phyloP scores from a whole-genome alignment of 1,140 invertebrate species.

The Caerostris darwini region DNA sequence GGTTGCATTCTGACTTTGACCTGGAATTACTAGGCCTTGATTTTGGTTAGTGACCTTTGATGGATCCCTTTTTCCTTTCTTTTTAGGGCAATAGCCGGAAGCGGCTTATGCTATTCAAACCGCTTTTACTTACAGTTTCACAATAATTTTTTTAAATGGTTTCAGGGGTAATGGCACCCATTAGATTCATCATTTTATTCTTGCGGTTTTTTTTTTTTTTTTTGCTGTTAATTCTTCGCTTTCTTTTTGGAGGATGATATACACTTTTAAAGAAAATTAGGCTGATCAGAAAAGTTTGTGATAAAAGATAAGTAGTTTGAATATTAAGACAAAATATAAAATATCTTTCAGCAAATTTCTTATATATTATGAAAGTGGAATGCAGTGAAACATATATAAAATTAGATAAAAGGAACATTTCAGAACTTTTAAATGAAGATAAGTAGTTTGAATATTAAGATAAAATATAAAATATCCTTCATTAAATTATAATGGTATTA shows the following conservation, averaged over 20 bases:
- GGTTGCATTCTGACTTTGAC: constrained; percentile 45
- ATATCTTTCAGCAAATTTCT: too few species aligned
- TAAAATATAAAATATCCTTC: too few species aligned
- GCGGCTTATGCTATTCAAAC: background rate
- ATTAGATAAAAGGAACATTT: too few species aligned
- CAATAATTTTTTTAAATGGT: background rate
- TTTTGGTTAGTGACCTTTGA: constrained; percentile 67
- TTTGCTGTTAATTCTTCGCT: background rate
- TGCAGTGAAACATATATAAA: too few species aligned
- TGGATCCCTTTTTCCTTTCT: constrained; percentile 27
- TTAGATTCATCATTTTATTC: background rate
- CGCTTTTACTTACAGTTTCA: constrained; percentile 44
- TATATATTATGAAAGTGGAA: too few species aligned
- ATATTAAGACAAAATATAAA: too few species aligned
- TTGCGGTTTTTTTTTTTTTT: background rate
- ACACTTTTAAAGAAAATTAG: too few species aligned
- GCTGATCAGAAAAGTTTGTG: too few species aligned
- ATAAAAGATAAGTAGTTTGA: too few species aligned
- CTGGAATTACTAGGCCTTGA: constrained; percentile 59
- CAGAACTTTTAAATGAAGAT: too few species aligned
- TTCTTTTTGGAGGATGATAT: background rate
- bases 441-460: too few species aligned
- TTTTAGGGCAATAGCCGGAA: constrained; percentile 64
- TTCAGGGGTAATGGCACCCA: background rate
- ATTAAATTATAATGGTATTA: too few species aligned